These are phyloP conservation scores for Heliconius ethilla DNA, from an alignment of 2,888 invertebrate genomes.

Conservation along the genomic window DNA sequence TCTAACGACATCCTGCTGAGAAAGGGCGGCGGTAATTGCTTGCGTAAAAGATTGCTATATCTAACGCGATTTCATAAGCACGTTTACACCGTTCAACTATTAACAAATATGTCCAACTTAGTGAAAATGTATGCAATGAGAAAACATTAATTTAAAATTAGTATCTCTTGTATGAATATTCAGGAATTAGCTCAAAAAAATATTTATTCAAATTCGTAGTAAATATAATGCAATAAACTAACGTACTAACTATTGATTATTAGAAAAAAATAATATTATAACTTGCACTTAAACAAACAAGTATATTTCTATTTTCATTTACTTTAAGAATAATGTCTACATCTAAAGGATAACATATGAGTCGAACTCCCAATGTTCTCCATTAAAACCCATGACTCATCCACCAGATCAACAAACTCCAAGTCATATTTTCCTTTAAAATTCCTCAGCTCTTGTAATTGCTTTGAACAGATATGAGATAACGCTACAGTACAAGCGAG, in stretches of 20 bases:
- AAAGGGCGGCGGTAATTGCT: slow-evolving; percentile 44
- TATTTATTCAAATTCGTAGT: background rate
- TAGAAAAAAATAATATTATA: background rate
- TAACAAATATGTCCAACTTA: slow-evolving; percentile 50
- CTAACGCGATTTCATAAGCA: slow-evolving; percentile 62
- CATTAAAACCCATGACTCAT: background rate
- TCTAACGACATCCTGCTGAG: slow-evolving; percentile 39
- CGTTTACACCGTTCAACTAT: slow-evolving; percentile 60
- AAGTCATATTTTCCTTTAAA: slow-evolving; percentile 33
- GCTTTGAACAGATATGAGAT: slow-evolving; percentile 22
- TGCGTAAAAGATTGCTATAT: slow-evolving; percentile 51
- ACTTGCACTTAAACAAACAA: background rate
- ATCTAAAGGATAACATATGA: background rate
- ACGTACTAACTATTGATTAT: background rate
- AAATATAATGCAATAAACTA: background rate
- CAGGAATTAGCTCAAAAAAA: background rate
- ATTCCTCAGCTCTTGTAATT: slow-evolving; percentile 34
- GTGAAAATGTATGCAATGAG: slow-evolving; percentile 5
- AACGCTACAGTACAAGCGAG: slow-evolving; percentile 19
- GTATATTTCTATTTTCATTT: background rate
- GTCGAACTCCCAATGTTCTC: no score
- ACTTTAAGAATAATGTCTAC: background rate
- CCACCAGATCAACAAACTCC: slow-evolving; percentile 18
- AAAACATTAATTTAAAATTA: background rate
- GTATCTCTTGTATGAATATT: background rate